A percentile compares a stretch with the other conserved stretches of the same genome.
These are phyloP conservation scores for Zaprionus ghesquierei DNA, from an alignment of 1,140 invertebrate species.

Conservation along the genomic window DNA sequence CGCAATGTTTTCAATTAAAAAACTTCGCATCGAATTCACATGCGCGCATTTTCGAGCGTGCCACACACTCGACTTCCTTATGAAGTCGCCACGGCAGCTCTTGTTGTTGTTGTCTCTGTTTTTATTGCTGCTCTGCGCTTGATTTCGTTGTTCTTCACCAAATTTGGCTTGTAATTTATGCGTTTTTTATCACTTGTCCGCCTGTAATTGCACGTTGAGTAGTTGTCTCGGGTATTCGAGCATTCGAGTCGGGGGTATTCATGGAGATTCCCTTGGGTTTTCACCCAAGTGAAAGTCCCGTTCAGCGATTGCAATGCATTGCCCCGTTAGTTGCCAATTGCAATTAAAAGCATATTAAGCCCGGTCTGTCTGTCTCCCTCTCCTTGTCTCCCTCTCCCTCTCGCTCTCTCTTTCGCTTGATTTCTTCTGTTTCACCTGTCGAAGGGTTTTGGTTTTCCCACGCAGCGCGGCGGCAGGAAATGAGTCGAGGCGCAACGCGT, in stretches of 20 bases:
- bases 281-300: constrained; percentile 64
- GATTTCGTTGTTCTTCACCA: constrained; percentile 30
- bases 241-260: not conserved
- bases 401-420: not conserved
- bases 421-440: not conserved
- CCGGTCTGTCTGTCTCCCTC: not conserved
- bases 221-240: constrained; percentile 29
- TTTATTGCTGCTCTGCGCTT: constrained; percentile 30
- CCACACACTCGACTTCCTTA: constrained; percentile 63
- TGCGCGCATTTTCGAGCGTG: constrained; percentile 49
- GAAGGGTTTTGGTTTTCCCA: constrained; percentile 54
- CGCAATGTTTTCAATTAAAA: constrained; percentile 59
- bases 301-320: constrained; percentile 16
- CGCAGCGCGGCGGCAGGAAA: constrained; percentile 44
- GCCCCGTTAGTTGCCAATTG: constrained; percentile 7
- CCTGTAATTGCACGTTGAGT: constrained; percentile 54
- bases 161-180: constrained; percentile 71
- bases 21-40: constrained; percentile 33
- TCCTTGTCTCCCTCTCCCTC: not conserved
- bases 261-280: constrained; percentile 56
- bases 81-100: constrained; percentile 36
- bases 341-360: constrained; percentile 75
- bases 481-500: constrained; percentile 16
- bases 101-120: constrained; percentile 17
- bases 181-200: constrained; percentile 49